Base-by-base conservation (phyloP, 2,113 vertebrate species). In the Serilophus lunatus region DNA sequence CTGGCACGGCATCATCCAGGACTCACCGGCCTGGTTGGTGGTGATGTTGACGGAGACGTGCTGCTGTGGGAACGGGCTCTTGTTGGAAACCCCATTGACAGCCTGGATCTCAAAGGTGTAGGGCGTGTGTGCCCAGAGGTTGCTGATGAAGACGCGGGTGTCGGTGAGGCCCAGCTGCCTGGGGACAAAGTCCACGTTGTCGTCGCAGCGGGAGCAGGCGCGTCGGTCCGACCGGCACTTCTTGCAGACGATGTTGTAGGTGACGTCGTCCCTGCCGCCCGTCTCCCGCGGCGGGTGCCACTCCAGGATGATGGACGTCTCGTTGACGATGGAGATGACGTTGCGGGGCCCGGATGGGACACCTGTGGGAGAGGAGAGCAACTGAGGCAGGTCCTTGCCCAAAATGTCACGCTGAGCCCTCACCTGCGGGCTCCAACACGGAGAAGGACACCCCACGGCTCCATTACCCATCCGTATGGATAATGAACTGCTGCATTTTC, bases 31-130 rank as follows among this genome's bases (percentile, higher is more conserved):
- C 97, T 99, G 99, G 97, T 99, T 99, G 82, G 99, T 99, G 94
- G 99, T 99, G 98, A 99, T 99, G 97, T 99, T 99, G 94, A 99
- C 99, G 0, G 99, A 99, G 76, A 99, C 98, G 0, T 99, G 99
- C 93, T 99, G 99, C 1, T 99, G 99, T 0, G 99, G 99, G 86
- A 99, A 99, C 12, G 99, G 99, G 90, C 99, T 99, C 98, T 99
- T 99, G 97, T 95, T 99, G 97, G 99, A 99, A 66, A 99, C 99
- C 1, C 99, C 99, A 0, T 99, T 99, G 93, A 99, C 98, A 0
- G 99, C 99, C 96, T 99, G 99, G 96, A 99, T 99, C 97, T 99
- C 99, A 0, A 99, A 99, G 56, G 99, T 99, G 92, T 99, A 99
- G 1, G 99, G 98, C 0, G 99, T 99, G 97, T 99, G 99, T 1